These are phyloP conservation scores for Megastigmus dorsalis DNA, from an alignment of 2,888 invertebrate genomes.

Conservation along the genomic window DNA sequence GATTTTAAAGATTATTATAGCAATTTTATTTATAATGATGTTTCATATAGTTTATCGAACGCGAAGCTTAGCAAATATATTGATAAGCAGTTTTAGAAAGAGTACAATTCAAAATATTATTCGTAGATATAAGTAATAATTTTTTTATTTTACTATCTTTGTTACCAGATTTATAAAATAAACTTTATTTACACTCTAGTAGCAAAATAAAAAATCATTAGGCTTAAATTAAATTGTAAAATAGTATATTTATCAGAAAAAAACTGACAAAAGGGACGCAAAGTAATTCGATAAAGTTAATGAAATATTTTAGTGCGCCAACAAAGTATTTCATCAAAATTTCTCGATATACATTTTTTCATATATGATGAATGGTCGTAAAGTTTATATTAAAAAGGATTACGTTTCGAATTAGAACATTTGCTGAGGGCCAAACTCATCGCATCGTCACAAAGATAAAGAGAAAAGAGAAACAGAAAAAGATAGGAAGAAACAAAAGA, in stretches of 20 bases:
- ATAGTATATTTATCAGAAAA: too few species aligned
- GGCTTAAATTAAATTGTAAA: conserved; percentile 1
- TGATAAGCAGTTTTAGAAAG: neutral
- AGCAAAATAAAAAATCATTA: neutral
- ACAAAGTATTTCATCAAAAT: neutral
- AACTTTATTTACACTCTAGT: neutral
- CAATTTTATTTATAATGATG: conserved; percentile 24
- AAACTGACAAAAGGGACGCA: neutral
- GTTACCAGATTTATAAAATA: conserved; percentile 15
- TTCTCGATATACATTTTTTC: too few species aligned
- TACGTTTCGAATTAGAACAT: neutral
- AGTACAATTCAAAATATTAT: conserved; percentile 19
- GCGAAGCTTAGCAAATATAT: neutral
- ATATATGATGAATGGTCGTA: neutral
- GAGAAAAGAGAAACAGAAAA: neutral
- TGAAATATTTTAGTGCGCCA: neutral
- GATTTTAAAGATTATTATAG: conserved; percentile 11
- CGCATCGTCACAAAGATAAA: neutral
- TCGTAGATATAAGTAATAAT: neutral
- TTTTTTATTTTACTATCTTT: conserved; percentile 28
- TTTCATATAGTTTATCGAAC: conserved; percentile 35
- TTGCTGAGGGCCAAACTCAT: conserved; percentile 18
- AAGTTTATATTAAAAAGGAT: neutral
- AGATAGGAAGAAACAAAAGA: conserved; percentile 2
- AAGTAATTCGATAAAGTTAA: conserved; percentile 43